phyloP scores from a whole-genome alignment of 2,888 invertebrate species.

The Eurytoma adleriae region DNA sequence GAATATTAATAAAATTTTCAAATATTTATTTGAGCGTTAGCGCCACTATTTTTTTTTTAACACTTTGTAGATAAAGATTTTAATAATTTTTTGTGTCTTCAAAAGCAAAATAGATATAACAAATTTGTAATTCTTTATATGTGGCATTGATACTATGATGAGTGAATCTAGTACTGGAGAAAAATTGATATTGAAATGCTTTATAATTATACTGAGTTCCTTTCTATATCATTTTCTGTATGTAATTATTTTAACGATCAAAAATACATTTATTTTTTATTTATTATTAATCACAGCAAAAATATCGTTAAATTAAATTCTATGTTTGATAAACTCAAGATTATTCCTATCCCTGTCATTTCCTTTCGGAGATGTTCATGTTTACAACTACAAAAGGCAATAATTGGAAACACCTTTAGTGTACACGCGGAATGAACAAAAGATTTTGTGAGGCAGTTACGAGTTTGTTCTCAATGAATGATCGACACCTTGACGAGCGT shows the following conservation, averaged over 20 bases:
- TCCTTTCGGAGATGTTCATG: neutral
- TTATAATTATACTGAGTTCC: neutral
- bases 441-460: neutral
- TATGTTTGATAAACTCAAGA: neutral
- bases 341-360: neutral
- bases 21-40: neutral
- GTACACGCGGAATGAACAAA: neutral
- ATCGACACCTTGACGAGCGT: constrained; percentile 66
- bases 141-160: neutral
- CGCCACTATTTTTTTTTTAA: neutral
- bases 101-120: no score
- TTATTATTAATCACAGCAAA: neutral
- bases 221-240: neutral
- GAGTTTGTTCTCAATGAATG: constrained; percentile 55
- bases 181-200: constrained; percentile 9
- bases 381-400: neutral
- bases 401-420: constrained; percentile 1
- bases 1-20: neutral
- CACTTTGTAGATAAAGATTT: no score
- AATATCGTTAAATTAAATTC: neutral
- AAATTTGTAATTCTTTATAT: neutral
- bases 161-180: neutral
- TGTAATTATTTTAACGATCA: neutral
- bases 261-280: constrained; percentile 1
- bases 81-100: no score